phyloP scores from a whole-genome alignment of 2,888 invertebrate species.

The Dusona sp. region DNA sequence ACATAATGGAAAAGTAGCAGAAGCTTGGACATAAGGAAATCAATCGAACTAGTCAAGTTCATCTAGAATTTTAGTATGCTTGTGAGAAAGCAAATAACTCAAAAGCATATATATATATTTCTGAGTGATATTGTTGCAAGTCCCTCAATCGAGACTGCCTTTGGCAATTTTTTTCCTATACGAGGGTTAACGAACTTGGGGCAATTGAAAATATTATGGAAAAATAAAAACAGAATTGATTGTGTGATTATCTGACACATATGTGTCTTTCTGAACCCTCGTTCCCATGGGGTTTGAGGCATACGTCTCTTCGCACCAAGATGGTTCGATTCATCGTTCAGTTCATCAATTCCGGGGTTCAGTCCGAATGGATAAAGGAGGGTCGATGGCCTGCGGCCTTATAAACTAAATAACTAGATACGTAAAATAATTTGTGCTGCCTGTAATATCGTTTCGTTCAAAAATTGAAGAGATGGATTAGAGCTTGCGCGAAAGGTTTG shows the following conservation, averaged over 20 bases:
- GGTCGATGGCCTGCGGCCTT: slow-evolving; percentile 7
- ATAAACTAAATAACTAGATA: not conserved
- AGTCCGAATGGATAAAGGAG: not conserved
- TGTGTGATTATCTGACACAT: not conserved
- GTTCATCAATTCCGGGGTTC: slow-evolving; percentile 31
- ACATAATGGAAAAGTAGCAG: not conserved
- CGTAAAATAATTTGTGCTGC: slow-evolving; percentile 35
- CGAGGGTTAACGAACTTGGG: not conserved
- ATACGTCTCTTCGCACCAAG: not conserved
- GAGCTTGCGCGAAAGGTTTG: not conserved
- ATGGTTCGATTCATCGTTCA: slow-evolving; percentile 52
- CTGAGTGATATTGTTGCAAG: too few species aligned
- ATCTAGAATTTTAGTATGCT: too few species aligned
- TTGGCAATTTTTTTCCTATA: not conserved
- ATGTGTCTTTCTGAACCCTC: not conserved
- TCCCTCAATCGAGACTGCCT: too few species aligned
- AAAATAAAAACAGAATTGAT: not conserved
- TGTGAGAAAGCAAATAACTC: too few species aligned
- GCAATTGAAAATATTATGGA: not conserved
- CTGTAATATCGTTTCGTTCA: slow-evolving; percentile 10
- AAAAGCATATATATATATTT: too few species aligned
- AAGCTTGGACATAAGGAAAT: not conserved
- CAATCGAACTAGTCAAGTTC: not conserved
- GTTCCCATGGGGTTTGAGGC: not conserved
- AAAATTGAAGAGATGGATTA: slow-evolving; percentile 7